A percentile compares a stretch with the other conserved stretches of the same genome.
phyloP scores from a whole-genome alignment of 2,888 invertebrate genomes.

The Flexamia atlantica region DNA sequence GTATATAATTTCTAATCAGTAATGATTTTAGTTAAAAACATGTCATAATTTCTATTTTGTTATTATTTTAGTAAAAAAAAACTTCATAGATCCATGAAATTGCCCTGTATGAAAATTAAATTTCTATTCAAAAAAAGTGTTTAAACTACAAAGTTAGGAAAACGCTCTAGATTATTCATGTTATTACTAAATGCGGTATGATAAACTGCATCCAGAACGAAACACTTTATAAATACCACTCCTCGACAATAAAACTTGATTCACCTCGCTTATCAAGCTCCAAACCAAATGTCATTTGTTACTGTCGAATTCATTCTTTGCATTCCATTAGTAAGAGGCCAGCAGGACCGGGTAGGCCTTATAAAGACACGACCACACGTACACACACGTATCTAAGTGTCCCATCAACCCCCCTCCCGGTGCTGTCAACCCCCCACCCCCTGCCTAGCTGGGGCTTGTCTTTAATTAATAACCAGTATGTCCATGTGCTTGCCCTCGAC shows the following conservation, averaged over 20 bases:
- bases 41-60: too few relatives aligned
- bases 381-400: neutral
- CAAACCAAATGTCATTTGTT: neutral
- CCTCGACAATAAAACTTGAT: neutral
- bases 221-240: too few relatives aligned
- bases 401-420: neutral
- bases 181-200: too few relatives aligned
- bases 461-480: slow-evolving; percentile 18
- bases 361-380: slow-evolving; percentile 27
- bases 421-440: neutral
- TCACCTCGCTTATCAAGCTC: slow-evolving; percentile 4
- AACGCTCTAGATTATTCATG: too few relatives aligned
- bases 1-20: too few relatives aligned
- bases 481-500: neutral
- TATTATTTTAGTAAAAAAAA: too few relatives aligned
- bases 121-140: too few relatives aligned
- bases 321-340: slow-evolving; percentile 13
- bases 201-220: too few relatives aligned
- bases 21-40: too few relatives aligned
- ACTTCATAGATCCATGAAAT: too few relatives aligned
- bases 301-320: neutral
- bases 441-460: neutral
- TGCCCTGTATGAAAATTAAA: too few relatives aligned
- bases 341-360: neutral
- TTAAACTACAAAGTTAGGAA: too few relatives aligned